These are phyloP conservation scores for Paradoxurus hermaphroditus DNA, from an alignment of 2,113 vertebrate genomes.

Conservation along the genomic window DNA sequence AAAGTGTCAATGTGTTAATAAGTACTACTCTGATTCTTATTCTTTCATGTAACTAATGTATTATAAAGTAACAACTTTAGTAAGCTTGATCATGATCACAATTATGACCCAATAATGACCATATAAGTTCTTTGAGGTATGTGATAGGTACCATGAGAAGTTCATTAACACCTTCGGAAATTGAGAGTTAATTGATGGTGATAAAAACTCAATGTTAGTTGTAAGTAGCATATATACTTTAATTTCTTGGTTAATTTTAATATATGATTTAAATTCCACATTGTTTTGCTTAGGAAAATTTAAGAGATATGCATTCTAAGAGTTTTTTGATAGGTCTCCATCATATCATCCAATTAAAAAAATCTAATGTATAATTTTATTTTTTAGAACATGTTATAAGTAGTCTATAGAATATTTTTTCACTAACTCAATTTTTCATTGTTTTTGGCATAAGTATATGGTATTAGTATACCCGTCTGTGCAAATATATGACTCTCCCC, in stretches of 20 bases:
- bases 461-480: not conserved
- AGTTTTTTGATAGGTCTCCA: not conserved
- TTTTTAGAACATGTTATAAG: not conserved
- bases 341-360: not conserved
- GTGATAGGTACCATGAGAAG: not conserved
- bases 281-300: not conserved
- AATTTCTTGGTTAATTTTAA: not conserved
- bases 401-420: not conserved
- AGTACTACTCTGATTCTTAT: not conserved
- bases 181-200: not conserved
- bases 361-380: not conserved
- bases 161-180: not conserved
- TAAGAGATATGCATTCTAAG: not conserved
- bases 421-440: not conserved
- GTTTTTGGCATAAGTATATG: not conserved
- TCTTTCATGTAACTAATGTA: not conserved
- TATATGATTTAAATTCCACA: not conserved
- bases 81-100: not conserved
- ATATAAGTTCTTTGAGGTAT: not conserved
- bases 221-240: not conserved
- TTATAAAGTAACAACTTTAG: not conserved
- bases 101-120: slow-evolving; percentile 11
- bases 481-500: not conserved
- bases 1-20: slow-evolving; percentile 20
- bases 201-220: not conserved